Evolutionary conservation across 2,113 vertebrate species (phyloP).

Genomic region (Epinephelus moara): DNA sequence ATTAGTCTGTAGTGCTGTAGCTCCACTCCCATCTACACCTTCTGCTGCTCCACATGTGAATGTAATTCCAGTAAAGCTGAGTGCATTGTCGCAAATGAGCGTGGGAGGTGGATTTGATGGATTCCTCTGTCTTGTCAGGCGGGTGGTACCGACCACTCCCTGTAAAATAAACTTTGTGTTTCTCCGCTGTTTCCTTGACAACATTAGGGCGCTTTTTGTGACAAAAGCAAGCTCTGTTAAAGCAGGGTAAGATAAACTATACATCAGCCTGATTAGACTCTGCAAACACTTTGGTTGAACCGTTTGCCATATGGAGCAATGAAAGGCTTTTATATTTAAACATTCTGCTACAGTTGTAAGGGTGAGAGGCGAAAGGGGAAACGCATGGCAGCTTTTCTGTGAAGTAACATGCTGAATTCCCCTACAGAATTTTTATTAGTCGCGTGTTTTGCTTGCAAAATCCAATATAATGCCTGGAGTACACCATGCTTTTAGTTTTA

Average conservation of each 20-base stretch:
- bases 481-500: constrained; percentile 53
- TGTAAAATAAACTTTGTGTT: constrained; percentile 48
- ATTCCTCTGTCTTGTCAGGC: constrained; percentile 54
- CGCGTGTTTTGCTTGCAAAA: constrained; percentile 46
- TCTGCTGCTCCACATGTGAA: constrained; percentile 28
- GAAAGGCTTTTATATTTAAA: constrained; percentile 56
- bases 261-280: constrained; percentile 52
- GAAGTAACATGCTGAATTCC: constrained; percentile 40
- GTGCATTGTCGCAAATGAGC: constrained; percentile 32
- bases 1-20: constrained; percentile 51
- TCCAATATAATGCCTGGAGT: constrained; percentile 49
- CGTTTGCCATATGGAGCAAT: constrained; percentile 72
- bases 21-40: constrained; percentile 36
- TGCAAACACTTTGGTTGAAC: constrained; percentile 55
- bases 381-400: constrained; percentile 34
- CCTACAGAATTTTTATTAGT: constrained; percentile 49
- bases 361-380: constrained; percentile 16
- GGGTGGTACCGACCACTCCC: constrained; percentile 40
- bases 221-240: constrained; percentile 22
- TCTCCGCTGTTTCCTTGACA: constrained; percentile 10
- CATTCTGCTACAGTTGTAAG: constrained; percentile 36
- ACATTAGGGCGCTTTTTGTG: constrained; percentile 18
- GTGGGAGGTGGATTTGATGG: constrained; percentile 66
- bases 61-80: constrained; percentile 32
- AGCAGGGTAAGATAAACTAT: constrained; percentile 34